phyloP scores from a whole-genome alignment of 2,797 vertebrate species.

The Cottoperca gobio region DNA sequence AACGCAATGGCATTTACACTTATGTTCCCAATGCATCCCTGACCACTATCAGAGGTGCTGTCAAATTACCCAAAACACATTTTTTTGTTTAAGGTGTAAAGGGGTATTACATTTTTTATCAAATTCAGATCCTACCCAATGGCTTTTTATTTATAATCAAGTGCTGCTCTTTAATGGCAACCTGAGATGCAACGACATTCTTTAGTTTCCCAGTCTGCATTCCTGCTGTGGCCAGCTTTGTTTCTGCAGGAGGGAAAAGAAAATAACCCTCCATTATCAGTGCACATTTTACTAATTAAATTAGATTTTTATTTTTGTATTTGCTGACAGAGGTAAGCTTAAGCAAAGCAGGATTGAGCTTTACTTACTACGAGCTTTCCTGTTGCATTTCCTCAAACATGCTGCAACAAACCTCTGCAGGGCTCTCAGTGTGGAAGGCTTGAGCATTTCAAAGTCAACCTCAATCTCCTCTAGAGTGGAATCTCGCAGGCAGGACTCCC shows the following conservation, averaged over 20 bases:
- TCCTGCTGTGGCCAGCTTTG: slow-evolving; percentile 76
- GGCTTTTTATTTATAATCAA: slow-evolving; percentile 77
- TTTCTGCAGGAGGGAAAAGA: slow-evolving; percentile 71
- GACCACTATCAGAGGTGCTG: no score
- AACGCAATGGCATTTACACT: no score
- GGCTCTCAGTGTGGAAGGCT: slow-evolving; percentile 89
- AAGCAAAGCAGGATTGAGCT: not conserved
- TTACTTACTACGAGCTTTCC: slow-evolving; percentile 82
- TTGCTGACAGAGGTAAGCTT: not conserved
- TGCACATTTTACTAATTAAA: not conserved
- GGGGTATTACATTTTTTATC: not conserved
- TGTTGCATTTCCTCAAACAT: slow-evolving; percentile 85
- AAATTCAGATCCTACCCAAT: slow-evolving; percentile 76
- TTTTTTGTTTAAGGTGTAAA: no score
- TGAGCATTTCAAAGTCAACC: slow-evolving; percentile 92
- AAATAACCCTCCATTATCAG: not conserved
- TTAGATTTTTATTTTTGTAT: not conserved
- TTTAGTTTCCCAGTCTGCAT: slow-evolving; percentile 75
- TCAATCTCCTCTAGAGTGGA: slow-evolving; percentile 88
- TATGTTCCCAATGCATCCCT: no score
- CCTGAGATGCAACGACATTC: slow-evolving; percentile 73
- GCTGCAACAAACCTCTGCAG: slow-evolving; percentile 88
- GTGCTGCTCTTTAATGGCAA: slow-evolving; percentile 75
- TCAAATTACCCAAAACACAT: no score
- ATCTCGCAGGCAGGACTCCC: slow-evolving; percentile 84